Percentiles rank a stretch among this genome's conserved stretches.
Evolutionary conservation across 2,888 invertebrate species (phyloP).

Genomic region (Drosophila cyrtoloma): DNA sequence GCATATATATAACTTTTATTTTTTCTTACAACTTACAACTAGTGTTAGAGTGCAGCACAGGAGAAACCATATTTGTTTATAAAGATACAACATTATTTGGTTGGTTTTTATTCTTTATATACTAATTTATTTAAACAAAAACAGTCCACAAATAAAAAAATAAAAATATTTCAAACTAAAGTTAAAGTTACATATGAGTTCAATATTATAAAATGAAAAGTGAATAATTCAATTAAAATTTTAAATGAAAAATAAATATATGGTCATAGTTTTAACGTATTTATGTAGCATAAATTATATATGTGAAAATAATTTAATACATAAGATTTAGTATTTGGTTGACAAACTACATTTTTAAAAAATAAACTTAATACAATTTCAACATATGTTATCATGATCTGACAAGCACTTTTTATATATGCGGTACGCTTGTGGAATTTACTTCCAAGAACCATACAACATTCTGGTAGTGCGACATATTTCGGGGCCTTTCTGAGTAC

Average conservation of each 20-base stretch:
- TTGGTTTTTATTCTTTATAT: neutral
- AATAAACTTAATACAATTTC: neutral
- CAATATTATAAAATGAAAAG: neutral
- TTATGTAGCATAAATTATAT: neutral
- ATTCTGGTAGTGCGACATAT: neutral
- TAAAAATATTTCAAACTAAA: neutral
- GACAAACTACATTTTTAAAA: neutral
- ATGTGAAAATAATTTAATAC: neutral
- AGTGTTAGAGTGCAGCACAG: neutral
- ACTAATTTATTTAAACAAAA: neutral
- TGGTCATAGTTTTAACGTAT: neutral
- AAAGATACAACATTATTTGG: neutral
- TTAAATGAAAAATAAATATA: no score
- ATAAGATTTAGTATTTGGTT: neutral
- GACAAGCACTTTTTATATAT: neutral
- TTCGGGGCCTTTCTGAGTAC: neutral
- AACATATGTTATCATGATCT: neutral
- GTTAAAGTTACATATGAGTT: neutral
- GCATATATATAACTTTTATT: neutral
- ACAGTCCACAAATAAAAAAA: neutral
- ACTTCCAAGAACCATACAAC: neutral
- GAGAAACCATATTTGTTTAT: neutral
- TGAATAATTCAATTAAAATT: neutral
- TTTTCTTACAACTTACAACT: neutral
- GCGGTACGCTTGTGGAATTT: neutral